Conservation (phyloP, 2,113 vertebrate species). For the Andinoacara biseriatus region DNA sequence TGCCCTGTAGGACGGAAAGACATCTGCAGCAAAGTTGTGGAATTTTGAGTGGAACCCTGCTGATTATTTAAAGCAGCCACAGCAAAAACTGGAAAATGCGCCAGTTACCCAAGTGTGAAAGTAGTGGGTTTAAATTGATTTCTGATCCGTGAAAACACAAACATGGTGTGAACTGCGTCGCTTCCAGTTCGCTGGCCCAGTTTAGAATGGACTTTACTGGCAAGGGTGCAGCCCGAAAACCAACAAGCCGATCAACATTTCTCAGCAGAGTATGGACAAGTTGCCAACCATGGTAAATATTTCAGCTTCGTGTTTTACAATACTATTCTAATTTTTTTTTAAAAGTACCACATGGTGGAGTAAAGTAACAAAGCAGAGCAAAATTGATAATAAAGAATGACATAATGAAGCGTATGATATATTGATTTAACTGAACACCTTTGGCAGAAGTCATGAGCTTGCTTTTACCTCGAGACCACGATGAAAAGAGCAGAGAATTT, state of each 20-base stretch:
- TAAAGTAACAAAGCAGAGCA: not conserved
- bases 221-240: constrained; percentile 30
- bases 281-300: constrained; percentile 6
- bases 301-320: constrained; percentile 1
- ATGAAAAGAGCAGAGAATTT: constrained; percentile 46
- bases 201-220: constrained; percentile 45
- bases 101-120: constrained; percentile 51
- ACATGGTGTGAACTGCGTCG: constrained; percentile 55
- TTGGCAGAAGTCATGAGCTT: not conserved
- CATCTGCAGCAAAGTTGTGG: constrained; percentile 25
- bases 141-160: constrained; percentile 56
- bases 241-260: constrained; percentile 30
- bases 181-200: constrained; percentile 40
- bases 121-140: constrained; percentile 54
- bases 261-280: constrained; percentile 11
- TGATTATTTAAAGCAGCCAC: constrained; percentile 56
- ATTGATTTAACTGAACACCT: not conserved
- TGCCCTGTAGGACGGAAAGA: constrained; percentile 20
- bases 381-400: not conserved
- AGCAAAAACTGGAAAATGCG: constrained; percentile 32
- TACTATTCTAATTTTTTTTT: not conserved
- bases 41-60: constrained; percentile 47
- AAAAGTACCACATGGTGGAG: not conserved
- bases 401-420: not conserved
- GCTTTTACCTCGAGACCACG: constrained; percentile 30